Evolutionary conservation across 1,140 invertebrate genomes (phyloP).

Genomic region (Octopus sinensis): DNA sequence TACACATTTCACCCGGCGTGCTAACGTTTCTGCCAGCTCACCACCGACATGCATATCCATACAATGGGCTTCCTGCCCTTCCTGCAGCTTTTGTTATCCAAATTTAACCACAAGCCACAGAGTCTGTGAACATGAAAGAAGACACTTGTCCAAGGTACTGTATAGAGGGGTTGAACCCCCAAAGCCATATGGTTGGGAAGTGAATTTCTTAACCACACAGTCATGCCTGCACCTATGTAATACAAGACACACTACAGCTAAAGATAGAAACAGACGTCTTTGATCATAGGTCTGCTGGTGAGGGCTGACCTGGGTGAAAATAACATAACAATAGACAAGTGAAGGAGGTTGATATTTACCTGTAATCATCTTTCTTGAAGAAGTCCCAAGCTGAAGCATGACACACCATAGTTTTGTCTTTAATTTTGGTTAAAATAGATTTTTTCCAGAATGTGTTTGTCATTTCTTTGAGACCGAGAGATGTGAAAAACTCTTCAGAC

Average conservation of each 20-base stretch:
- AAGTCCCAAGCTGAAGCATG: conserved; percentile 95
- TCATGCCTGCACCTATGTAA: no score
- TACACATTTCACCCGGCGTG: no score
- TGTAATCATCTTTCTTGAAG: conserved; percentile 76
- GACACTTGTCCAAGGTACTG: no score
- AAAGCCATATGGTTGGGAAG: no score
- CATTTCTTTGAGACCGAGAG: conserved; percentile 78
- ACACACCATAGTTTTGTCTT: conserved; percentile 70
- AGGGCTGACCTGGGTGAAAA: background rate
- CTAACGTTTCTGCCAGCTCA: no score
- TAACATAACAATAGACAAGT: background rate
- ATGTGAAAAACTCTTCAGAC: conserved; percentile 84
- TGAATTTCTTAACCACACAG: no score
- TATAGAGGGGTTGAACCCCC: no score
- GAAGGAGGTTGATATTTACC: conserved; percentile 57
- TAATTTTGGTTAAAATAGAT: conserved; percentile 61
- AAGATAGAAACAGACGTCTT: background rate
- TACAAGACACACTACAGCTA: background rate
- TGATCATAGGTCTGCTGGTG: background rate
- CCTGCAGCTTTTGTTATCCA: no score
- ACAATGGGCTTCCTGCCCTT: no score
- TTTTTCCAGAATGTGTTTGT: conserved; percentile 64
- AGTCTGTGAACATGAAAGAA: no score
- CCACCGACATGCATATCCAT: no score
- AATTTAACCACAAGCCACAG: no score